Conservation (phyloP, 1,140 invertebrate genomes). For the Aphidius ervi region DNA sequence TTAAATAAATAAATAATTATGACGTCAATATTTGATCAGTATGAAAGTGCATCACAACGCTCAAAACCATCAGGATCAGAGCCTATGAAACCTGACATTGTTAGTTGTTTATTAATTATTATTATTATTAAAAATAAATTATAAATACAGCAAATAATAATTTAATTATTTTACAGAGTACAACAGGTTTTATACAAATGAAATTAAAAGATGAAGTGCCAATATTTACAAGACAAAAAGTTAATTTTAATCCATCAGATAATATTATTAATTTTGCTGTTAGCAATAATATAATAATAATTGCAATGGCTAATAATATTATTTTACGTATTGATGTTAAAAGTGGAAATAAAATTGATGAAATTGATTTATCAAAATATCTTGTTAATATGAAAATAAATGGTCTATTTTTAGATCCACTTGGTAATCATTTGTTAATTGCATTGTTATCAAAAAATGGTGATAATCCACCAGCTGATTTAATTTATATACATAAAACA, state of each 20-base stretch:
- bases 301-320: constrained; percentile 79
- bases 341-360: constrained; percentile 71
- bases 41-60: constrained; percentile 66
- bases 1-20: constrained; percentile 46
- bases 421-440: constrained; percentile 80
- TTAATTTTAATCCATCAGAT: constrained; percentile 73
- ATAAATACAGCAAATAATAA: too few relatives aligned
- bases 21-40: constrained; percentile 75
- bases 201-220: constrained; percentile 66
- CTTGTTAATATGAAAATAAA: constrained; percentile 60
- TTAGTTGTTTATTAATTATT: constrained; percentile 34
- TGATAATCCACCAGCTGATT: constrained; percentile 64
- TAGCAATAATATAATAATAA: constrained; percentile 75
- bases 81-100: constrained; percentile 50
- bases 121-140: constrained; percentile 8
- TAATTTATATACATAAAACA: constrained; percentile 71
- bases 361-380: constrained; percentile 61
- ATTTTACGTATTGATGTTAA: constrained; percentile 79
- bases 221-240: constrained; percentile 75
- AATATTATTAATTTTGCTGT: constrained; percentile 76
- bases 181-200: constrained; percentile 66
- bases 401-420: constrained; percentile 80
- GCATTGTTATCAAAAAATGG: constrained; percentile 63
- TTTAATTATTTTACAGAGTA: constrained; percentile 41
- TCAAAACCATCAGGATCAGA: constrained; percentile 41